Conservation (phyloP, 92 coral and sea anemone species). For the Chrysogorgia sp. region DNA sequence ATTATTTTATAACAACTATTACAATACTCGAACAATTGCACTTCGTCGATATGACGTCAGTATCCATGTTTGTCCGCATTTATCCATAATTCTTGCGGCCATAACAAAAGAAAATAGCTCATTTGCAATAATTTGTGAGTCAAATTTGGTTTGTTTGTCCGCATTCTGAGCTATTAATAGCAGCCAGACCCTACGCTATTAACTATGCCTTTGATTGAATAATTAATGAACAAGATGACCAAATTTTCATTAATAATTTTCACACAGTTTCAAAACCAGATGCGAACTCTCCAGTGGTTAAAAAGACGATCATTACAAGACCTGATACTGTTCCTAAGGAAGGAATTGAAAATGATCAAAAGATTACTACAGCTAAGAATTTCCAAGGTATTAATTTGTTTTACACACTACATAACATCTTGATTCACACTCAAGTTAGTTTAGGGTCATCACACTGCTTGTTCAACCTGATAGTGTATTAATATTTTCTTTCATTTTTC, state of each 20-base stretch:
- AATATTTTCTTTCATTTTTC: neutral
- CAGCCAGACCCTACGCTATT: no score
- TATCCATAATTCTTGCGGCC: no score
- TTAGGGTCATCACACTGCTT: no score
- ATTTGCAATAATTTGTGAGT: no score
- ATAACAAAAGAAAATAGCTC: no score
- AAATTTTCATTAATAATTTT: neutral
- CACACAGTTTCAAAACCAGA: conserved; percentile 92
- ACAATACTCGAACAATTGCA: no score
- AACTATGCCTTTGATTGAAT: no score
- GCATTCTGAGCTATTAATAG: no score
- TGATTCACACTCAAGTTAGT: neutral
- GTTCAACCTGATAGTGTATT: neutral
- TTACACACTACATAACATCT: neutral
- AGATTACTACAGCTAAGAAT: conserved; percentile 50
- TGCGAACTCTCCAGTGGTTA: conserved; percentile 92
- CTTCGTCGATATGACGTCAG: no score
- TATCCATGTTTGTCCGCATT: no score
- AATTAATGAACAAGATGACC: neutral
- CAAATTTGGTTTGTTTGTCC: no score
- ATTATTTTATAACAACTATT: no score
- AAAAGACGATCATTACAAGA: conserved; percentile 76
- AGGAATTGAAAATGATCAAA: conserved; percentile 73
- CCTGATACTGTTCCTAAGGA: conserved; percentile 72
- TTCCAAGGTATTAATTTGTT: conserved; percentile 8